Conservation (phyloP, 2,113 vertebrate genomes). For the Brachypodius melanocephalos region DNA sequence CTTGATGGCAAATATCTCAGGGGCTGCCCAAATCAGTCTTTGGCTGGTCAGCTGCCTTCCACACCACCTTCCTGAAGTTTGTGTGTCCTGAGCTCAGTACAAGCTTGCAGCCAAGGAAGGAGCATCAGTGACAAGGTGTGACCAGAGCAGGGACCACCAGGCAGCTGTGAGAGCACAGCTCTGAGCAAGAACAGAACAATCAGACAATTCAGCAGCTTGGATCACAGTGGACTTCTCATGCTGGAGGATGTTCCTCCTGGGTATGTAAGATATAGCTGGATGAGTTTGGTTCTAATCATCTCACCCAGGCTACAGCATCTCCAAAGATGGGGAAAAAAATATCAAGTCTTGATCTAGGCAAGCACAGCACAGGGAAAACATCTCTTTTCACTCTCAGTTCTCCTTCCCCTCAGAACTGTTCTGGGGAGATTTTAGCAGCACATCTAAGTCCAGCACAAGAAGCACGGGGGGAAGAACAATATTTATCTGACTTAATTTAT, state of each 20-base stretch:
- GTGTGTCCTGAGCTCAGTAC: no score
- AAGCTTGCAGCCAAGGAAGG: neutral
- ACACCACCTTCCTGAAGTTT: neutral
- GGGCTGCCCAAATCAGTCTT: fast-evolving
- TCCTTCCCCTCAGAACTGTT: neutral
- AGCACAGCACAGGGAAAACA: fast-evolving
- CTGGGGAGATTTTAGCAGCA: neutral
- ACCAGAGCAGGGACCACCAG: fast-evolving
- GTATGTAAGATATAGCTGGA: neutral
- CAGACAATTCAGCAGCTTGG: neutral
- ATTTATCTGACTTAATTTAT: neutral
- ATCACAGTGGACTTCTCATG: fast-evolving
- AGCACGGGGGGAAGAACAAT: neutral
- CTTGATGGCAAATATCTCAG: neutral
- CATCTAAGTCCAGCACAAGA: neutral
- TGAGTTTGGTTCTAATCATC: neutral
- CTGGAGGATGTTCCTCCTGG: neutral
- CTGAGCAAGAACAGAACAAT: no score
- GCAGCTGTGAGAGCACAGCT: fast-evolving
- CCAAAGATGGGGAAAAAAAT: neutral
- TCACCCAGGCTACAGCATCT: neutral
- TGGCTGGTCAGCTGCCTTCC: fast-evolving
- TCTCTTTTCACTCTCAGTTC: neutral
- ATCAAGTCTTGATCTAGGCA: neutral
- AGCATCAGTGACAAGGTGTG: neutral